Percentiles rank a stretch among this genome's conserved stretches.
Conservation (phyloP, 2,113 vertebrate species). For the Microcebus ravelobensis region DNA sequence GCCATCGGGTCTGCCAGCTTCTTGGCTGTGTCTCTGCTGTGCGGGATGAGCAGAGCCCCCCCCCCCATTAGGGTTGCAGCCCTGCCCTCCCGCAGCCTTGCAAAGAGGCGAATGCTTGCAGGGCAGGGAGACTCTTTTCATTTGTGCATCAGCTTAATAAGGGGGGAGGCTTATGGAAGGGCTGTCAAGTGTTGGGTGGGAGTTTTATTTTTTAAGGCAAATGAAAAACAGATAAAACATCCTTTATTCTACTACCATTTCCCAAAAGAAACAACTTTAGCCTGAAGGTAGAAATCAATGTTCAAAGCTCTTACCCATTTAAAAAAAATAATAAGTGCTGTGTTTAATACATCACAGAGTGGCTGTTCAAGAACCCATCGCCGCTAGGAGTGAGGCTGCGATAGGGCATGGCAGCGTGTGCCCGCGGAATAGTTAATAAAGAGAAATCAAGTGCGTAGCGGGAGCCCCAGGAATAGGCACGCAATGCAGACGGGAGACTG, state of each 20-base stretch:
- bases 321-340: constrained; percentile 70
- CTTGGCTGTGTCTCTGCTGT: fast-evolving
- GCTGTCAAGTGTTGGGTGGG: constrained; percentile 53
- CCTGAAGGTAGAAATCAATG: constrained; percentile 77
- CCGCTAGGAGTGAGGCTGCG: fast-evolving
- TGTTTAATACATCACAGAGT: constrained; percentile 47
- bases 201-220: constrained; percentile 72
- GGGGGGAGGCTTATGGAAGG: neutral
- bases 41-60: fast-evolving
- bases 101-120: fast-evolving
- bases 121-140: neutral
- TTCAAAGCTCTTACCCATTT: constrained; percentile 78
- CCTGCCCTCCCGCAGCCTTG: fast-evolving
- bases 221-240: constrained; percentile 80
- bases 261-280: constrained; percentile 71
- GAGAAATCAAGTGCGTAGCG: fast-evolving
- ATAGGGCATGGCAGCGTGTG: neutral
- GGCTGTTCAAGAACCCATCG: neutral
- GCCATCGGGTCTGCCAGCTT: fast-evolving
- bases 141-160: fast-evolving
- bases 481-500: neutral
- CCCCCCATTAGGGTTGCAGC: no score
- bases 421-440: fast-evolving
- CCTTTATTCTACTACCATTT: constrained; percentile 71
- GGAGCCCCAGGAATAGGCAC: fast-evolving